Evolutionary conservation across 2,113 vertebrate species (phyloP), one percentile per base, ranked within the genome.

Genomic region (Butorides virescens): DNA sequence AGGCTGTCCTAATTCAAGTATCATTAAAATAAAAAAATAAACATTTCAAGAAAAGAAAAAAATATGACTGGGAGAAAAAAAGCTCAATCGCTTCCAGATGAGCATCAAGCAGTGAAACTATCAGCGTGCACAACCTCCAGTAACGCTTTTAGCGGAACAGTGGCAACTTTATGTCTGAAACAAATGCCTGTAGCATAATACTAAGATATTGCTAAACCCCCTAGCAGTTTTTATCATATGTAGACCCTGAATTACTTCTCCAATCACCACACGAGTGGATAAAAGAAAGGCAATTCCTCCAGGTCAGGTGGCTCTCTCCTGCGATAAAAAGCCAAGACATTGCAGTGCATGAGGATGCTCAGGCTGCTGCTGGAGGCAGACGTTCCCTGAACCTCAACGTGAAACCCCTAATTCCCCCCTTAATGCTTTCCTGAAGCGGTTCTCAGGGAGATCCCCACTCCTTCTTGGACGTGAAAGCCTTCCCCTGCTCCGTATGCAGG

Each of bases 401-500:
- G 1, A 72, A 71, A 61, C 0, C 0, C 19, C 13, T 15, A 34
- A 72, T 13, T 34, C 58, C 44, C 39, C 44, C 39, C 32, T 44
- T 55, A 44, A 72, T 14, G 39, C 23, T 68, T 42, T 74, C 19
- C 53, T 56, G 19, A 63, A 84, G 21, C 2, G 1, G 66, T 44
- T 63, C 7, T 68, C 0, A 2, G 20, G 46, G 44, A 71, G 39
- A n/a, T 76, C 30, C 5, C 19, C 17, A 3, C 30, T 67, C 9
- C 21, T 52, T 5, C 34, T 42, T 0, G 1, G 61, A 52, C 58
- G 13, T 47, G 55, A 63, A 68, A 58, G 36, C 21, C 34, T 36
- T 34, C 13, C 20, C 39, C 21, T 79, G n/a, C 44, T 42, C 0
- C 0, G 11, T n/a, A 27, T 2, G 10, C 39, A 53, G 23, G 30